Base-by-base conservation (phyloP, 2,113 vertebrate species). In the Pleuronectes platessa region DNA sequence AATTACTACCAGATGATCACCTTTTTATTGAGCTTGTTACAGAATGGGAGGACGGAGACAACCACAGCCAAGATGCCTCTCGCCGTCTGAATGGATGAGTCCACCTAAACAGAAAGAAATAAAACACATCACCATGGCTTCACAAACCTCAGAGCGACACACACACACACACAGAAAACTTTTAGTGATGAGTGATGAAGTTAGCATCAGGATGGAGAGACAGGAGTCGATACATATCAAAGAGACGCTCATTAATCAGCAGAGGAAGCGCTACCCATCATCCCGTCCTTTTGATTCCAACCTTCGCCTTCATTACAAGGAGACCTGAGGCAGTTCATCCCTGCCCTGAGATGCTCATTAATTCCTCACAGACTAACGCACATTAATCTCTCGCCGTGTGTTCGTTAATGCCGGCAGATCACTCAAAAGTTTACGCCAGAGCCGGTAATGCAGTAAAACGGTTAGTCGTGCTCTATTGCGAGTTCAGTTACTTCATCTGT, bases 51-150 rank as follows among this genome's bases (percentile, higher is more conserved):
- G 63, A 98, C 91, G 0, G 95, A 95, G 23, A 95, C 86, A 54
- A 97, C 85, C 2, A 96, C 86, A 49, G 93, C 92, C 95, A 98
- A 91, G 76, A 96, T 81, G 0, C 91, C 91, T 88, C 94, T 96
- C 69, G 95, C 94, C 87, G 95, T 96, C 79, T 96, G 95, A 89
- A 99, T 96, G 79, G 94, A 97, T 0, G 95, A 94, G 61, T 99
- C 97, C 87, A 98, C 96, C 98, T 99, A 62, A 51, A 77, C 18
- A 68, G 15, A 65, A n/a, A 77, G 15, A 83, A 2, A 67, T 11
- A 27, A 26, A 60, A 64, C 20, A 8, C 4, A 63, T 61, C 8
- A 42, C 5, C n/a, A 14, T 1, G 27, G 53, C 42, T 45, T 55
- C 60, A 2, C 10, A 24, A 23, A 23, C 35, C 20, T 13, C n/a